Base-by-base conservation (phyloP, 2,113 vertebrate genomes). In the Onychostruthus taczanowskii region DNA sequence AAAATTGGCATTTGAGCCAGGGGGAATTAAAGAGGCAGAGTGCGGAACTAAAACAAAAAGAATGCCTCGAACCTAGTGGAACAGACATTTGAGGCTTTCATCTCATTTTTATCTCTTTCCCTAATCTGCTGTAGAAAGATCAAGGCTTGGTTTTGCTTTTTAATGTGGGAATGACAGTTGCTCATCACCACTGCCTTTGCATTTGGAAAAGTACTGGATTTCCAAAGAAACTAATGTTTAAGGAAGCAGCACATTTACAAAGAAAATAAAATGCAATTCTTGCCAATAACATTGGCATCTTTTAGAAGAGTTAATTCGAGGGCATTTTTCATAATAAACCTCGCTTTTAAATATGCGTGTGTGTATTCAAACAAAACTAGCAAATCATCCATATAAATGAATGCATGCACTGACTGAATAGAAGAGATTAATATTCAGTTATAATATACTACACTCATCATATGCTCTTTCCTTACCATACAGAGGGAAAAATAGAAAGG, bases 1-100 rank as follows among this genome's bases (percentile, higher is more conserved):
- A 99, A 99, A 99, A 99, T 98, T 98, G 98, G 98, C 98, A 98
- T 98, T 98, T 98, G 97, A 98, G 98, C 98, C 98, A 97, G 97
- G 96, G 97, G 98, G 98, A 98, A 98, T 98, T 98, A 98, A 97
- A 98, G 97, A 98, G 96, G 97, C 97, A 98, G 97, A 97, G 97
- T 97, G 96, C 95, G 67, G 97, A 98, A 98, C 97, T 94, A 97
- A 98, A 98, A 97, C 97, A 98, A 98, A 98, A 97, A 96, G 97
- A 98, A 97, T 97, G 95, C 96, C 97, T 98, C 93, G 96, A 98
- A 98, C 98, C 98, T 98, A 98, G 98, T 97, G 98, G 98, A 99
- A 98, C 98, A 97, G 97, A 98, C 98, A 98, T 98, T 97, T 95
- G 96, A 95, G 96, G 94, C 93, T 97, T 97, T 97, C 92, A 95